Base-by-base conservation (phyloP, 2,797 vertebrate genomes). In the Poecilia gillii region DNA sequence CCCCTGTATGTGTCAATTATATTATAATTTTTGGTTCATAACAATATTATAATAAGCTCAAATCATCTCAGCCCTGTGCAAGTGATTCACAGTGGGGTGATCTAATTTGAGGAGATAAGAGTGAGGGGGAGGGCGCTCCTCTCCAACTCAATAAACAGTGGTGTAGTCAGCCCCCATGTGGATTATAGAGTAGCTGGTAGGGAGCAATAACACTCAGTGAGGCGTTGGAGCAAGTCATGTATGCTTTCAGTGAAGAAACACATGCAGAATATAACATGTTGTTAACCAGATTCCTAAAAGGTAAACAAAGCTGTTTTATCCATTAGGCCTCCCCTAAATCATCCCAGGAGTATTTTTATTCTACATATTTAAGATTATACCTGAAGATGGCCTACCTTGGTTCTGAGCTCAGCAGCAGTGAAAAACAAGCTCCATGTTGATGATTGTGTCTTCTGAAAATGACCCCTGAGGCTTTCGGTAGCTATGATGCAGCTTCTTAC, bases 1-100 rank as follows among this genome's bases (percentile, higher is more conserved):
- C 73, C n/a, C 20, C 8, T 72, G 13, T 41, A 25, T 77, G 71
- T 14, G 31, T 0, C 9, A 33, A 85, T 51, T 51, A 64, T 46
- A 66, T 31, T 51, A 68, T 72, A 18, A 78, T 47, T 84, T 49
- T 0, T 36, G 46, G 73, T 76, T 78, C 64, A 73, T 12, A 12
- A 77, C 33, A 39, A 51, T 14, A n/a, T 46, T 46, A 76, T 72
- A 78, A 85, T 1, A 12, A 68, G 33, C 73, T 84, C 12, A 25
- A 4, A 72, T 76, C 68, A 73, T 59, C 66, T 81, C 68, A 74
- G 80, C 81, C 72, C 55, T 31, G 62, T 82, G 51, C 75, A 81
- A 85, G 78, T 81, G 85, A 89, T 88, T 90, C 87, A 88, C 84
- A 85, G 83, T 72, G 77, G 85, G 89, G 71, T 91, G 88, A 91